Evolutionary conservation across 1,140 invertebrate species (phyloP).

Genomic region (Campoletis sonorensis): DNA sequence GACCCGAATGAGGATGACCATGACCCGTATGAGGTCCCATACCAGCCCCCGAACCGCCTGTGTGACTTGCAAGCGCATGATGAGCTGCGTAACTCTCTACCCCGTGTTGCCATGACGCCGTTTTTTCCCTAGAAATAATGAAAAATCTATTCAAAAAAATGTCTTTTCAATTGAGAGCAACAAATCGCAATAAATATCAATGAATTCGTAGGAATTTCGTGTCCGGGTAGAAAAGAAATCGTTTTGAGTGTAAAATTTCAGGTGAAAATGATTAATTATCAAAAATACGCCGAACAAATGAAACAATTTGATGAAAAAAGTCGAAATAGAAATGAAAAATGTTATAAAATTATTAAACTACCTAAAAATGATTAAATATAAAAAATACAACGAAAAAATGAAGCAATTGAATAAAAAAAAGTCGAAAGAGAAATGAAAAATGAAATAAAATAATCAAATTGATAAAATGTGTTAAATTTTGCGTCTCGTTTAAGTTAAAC

Average conservation of each 20-base stretch:
- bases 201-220: too few relatives aligned
- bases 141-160: not conserved
- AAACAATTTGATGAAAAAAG: too few relatives aligned
- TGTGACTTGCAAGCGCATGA: constrained; percentile 72
- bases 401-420: not conserved
- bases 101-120: constrained; percentile 75
- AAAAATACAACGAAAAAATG: too few relatives aligned
- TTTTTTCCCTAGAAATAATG: constrained; percentile 68
- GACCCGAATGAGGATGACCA: constrained; percentile 69
- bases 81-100: constrained; percentile 74
- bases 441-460: not conserved
- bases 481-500: too few relatives aligned
- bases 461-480: too few relatives aligned
- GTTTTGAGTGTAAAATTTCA: too few relatives aligned
- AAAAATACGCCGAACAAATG: too few relatives aligned
- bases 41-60: constrained; percentile 65
- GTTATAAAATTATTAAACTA: too few relatives aligned
- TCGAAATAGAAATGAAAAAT: too few relatives aligned
- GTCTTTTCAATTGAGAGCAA: not conserved
- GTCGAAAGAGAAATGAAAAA: not conserved
- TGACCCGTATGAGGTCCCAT: constrained; percentile 71
- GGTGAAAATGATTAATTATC: too few relatives aligned
- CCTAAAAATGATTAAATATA: too few relatives aligned
- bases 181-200: constrained; percentile 14
- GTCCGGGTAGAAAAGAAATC: too few relatives aligned